Evolutionary conservation across 2,888 invertebrate species (phyloP), one percentile per base, ranked within the genome.

Genomic region (Limnephilus auricula): DNA sequence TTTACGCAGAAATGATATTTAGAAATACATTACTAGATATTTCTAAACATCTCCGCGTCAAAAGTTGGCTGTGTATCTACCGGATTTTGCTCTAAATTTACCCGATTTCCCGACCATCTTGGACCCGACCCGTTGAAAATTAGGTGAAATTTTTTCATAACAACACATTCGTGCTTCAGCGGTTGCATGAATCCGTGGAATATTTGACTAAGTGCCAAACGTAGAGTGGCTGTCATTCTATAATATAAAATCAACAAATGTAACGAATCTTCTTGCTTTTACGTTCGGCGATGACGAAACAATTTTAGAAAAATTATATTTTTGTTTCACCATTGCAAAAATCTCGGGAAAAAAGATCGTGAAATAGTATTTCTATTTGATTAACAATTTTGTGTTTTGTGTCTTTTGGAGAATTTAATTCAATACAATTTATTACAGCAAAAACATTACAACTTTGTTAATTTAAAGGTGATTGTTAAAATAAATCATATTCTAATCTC

Each of bases 171-270:
- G 65, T 3, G 15, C 18, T 50, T 50, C 4, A 50, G 50, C 50
- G 18, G 1, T n/a, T 65, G 65, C 65, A 65, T 25, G 65, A 65
- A 65, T 65, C 65, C 2, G 65, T 65, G 65, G 9, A 65, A 65
- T 65, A 65, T n/a, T 65, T 65, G 65, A 65, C 65, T n/a, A 65
- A 65, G 25, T 65, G 65, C 65, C 25, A 65, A 25, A 65, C 65
- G n/a, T 65, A n/a, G 65, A 65, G 65, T n/a, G 65, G 65, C 65
- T 65, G 65, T 65, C 65, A 65, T 65, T n/a, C 65, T 65, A n/a
- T 65, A 9, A 65, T 65, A 65, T 65, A 65, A 65, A 65, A 25
- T 25, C 65, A 65, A 65, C 65, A 65, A 65, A 45, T 15, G 9
- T 65, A 65, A 65, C 18, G 50, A 65, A 18, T 65, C 6, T 65